A percentile compares a stretch with the other conserved stretches of the same genome.
Evolutionary conservation across 2,797 vertebrate species (phyloP).

Genomic region (Okamejei kenojei): DNA sequence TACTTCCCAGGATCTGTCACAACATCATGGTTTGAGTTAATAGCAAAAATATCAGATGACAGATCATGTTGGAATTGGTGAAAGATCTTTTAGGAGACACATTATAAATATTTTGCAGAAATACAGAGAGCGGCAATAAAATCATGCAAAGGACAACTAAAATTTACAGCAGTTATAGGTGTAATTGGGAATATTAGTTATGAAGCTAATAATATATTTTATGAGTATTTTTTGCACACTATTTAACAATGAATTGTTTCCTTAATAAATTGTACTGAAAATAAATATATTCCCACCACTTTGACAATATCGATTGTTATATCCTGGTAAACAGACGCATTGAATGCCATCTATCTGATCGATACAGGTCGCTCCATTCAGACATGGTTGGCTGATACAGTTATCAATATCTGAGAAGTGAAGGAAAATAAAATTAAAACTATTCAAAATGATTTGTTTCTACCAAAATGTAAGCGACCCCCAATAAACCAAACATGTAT

Average conservation of each 20-base stretch:
- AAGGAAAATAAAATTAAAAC: background rate
- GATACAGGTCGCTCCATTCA: background rate
- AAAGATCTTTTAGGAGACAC: background rate
- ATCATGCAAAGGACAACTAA: background rate
- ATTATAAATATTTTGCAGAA: background rate
- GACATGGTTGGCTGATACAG: background rate
- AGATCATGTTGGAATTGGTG: background rate
- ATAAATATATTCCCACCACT: background rate
- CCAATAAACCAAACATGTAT: background rate
- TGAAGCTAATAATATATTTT: background rate
- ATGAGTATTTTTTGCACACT: background rate
- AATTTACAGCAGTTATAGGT: background rate
- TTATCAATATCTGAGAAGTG: constrained; percentile 27
- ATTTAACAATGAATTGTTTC: background rate
- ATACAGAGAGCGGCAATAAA: background rate
- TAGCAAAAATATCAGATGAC: no score
- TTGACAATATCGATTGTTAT: background rate
- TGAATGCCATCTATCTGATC: background rate
- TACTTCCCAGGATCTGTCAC: no score
- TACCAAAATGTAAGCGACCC: background rate
- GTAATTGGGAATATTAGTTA: background rate
- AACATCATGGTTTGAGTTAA: background rate
- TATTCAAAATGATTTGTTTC: background rate
- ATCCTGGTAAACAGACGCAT: background rate
- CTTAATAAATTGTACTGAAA: background rate